Conservation (phyloP, 2,888 invertebrate genomes). For the Sussaba pulchella region DNA sequence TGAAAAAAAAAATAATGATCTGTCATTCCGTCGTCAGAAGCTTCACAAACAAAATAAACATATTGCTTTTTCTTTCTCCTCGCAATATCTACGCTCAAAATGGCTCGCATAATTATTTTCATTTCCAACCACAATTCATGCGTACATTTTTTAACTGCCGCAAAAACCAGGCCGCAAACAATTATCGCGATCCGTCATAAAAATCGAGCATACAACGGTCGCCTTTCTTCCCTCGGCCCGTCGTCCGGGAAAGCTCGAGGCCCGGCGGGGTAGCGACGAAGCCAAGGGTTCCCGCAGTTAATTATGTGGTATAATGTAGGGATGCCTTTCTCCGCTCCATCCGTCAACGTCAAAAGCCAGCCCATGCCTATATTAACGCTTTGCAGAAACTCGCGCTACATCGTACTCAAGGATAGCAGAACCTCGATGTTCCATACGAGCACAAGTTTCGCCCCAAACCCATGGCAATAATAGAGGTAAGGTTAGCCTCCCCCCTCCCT, state of each 20-base stretch:
- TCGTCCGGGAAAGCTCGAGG: constrained; percentile 4
- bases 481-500: no score
- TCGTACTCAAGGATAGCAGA: constrained; percentile 1
- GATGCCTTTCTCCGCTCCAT: constrained; percentile 79
- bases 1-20: no score
- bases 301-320: constrained; percentile 81
- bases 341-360: constrained; percentile 80
- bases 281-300: constrained; percentile 73
- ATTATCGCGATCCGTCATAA: constrained; percentile 32
- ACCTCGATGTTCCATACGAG: neutral
- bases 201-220: constrained; percentile 23
- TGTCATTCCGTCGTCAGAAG: no score
- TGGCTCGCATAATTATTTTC: no score
- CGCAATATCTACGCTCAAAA: neutral
- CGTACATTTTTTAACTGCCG: no score
- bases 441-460: constrained; percentile 5
- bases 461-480: constrained; percentile 5
- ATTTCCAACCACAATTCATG: neutral
- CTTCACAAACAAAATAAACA: no score
- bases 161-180: constrained; percentile 10
- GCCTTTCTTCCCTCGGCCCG: neutral
- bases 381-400: constrained; percentile 32
- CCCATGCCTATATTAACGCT: constrained; percentile 53
- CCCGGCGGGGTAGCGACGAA: neutral
- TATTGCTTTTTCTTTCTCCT: no score